Evolutionary conservation across 2,797 vertebrate genomes (phyloP).

Genomic region (Cyclura pinguis): DNA sequence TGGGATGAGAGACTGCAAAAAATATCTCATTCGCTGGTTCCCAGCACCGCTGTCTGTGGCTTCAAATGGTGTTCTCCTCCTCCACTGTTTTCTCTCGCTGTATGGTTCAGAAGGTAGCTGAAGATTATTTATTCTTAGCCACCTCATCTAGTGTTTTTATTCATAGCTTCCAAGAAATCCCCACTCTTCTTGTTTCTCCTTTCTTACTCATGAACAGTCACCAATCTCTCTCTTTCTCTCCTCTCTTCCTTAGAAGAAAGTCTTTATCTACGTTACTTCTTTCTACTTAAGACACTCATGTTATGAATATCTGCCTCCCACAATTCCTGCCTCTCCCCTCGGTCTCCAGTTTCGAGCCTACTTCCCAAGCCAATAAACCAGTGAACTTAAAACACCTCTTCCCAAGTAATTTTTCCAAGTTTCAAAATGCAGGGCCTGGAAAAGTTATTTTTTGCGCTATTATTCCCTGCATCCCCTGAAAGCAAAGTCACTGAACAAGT

Average conservation of each 20-base stretch:
- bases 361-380: too few relatives aligned
- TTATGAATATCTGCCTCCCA: too few relatives aligned
- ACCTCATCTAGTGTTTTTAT: background rate
- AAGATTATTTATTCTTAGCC: background rate
- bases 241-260: too few relatives aligned
- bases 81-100: background rate
- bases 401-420: background rate
- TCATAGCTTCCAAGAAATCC: background rate
- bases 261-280: background rate
- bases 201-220: too few relatives aligned
- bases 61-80: background rate
- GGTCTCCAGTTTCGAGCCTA: too few relatives aligned
- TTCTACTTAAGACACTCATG: background rate
- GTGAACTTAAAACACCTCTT: background rate
- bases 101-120: background rate
- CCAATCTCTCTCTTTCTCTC: background rate
- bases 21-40: too few relatives aligned
- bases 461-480: too few relatives aligned
- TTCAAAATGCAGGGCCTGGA: too few relatives aligned
- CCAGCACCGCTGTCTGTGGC: background rate
- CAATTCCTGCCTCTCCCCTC: too few relatives aligned
- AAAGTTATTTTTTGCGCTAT: too few relatives aligned
- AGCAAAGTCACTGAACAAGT: too few relatives aligned
- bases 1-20: too few relatives aligned
- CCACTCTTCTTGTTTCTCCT: background rate